These are phyloP conservation scores for Halocynthia aurantium DNA, from an alignment of 23 tunicate species.

Conservation along the genomic window DNA sequence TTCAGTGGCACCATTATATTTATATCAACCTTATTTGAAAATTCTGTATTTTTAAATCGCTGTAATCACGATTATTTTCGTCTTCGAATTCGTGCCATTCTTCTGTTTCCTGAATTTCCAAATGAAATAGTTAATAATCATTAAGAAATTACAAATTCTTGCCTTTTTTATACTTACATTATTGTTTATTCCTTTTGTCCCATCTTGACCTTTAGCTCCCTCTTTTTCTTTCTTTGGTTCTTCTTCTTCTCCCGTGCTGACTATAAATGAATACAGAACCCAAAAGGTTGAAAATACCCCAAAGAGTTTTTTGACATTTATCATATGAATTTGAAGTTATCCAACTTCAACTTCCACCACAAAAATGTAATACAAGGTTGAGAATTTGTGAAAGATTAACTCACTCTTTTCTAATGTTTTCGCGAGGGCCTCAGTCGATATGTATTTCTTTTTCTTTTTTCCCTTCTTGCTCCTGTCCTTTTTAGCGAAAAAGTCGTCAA, in stretches of 20 bases:
- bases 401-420: conserved; percentile 21
- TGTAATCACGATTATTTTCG: conserved; percentile 81
- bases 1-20: background rate
- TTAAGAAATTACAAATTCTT: background rate
- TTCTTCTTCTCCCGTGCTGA: conserved; percentile 23
- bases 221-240: conserved; percentile 24
- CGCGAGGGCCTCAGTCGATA: conserved; percentile 27
- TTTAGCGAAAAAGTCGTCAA: conserved; percentile 75
- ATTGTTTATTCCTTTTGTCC: conserved; percentile 3
- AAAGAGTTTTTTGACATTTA: background rate
- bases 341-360: background rate
- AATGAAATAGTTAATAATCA: background rate
- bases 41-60: conserved; percentile 88
- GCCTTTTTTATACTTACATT: background rate
- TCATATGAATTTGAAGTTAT: background rate
- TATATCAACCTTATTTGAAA: conserved; percentile 47
- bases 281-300: background rate
- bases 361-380: background rate
- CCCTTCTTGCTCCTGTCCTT: conserved; percentile 67
- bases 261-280: background rate
- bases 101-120: conserved; percentile 59
- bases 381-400: background rate
- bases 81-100: conserved; percentile 97
- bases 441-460: conserved; percentile 75
- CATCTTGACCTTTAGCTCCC: background rate